Conservation (phyloP, 2,113 vertebrate species). For the Notiomystis cincta region DNA sequence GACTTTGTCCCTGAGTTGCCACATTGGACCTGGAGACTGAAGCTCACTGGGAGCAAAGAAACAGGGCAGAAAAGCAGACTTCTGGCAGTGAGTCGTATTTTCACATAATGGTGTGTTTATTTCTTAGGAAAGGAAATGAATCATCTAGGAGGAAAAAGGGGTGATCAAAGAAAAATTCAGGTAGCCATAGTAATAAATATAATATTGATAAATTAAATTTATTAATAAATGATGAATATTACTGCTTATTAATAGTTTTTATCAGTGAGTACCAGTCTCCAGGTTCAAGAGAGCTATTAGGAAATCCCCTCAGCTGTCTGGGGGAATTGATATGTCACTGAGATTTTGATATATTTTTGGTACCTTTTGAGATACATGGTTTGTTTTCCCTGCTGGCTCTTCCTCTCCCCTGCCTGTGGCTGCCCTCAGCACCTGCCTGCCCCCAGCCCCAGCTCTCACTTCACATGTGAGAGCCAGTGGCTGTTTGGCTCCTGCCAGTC, state of each 20-base stretch:
- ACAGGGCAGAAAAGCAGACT: neutral
- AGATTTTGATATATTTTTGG: neutral
- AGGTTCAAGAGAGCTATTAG: neutral
- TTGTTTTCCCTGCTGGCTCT: neutral
- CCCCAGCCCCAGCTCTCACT: fast-evolving
- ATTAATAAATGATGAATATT: neutral
- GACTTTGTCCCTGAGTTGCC: neutral
- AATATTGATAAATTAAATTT: neutral
- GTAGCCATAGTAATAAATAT: neutral
- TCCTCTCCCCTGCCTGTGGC: fast-evolving
- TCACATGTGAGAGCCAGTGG: fast-evolving
- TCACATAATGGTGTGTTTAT: neutral
- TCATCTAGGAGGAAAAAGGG: neutral
- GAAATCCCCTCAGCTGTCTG: neutral
- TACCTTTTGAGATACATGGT: neutral
- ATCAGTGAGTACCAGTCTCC: neutral
- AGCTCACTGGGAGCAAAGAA: neutral
- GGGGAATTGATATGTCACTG: neutral
- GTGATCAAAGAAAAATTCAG: neutral
- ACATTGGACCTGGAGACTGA: neutral
- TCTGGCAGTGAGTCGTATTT: neutral
- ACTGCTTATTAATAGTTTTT: neutral
- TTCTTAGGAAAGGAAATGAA: neutral
- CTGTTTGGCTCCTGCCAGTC: neutral
- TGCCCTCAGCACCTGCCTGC: fast-evolving